These are phyloP conservation scores for Erythrolamprus reginae DNA, from an alignment of 2,113 vertebrate genomes.

Conservation along the genomic window DNA sequence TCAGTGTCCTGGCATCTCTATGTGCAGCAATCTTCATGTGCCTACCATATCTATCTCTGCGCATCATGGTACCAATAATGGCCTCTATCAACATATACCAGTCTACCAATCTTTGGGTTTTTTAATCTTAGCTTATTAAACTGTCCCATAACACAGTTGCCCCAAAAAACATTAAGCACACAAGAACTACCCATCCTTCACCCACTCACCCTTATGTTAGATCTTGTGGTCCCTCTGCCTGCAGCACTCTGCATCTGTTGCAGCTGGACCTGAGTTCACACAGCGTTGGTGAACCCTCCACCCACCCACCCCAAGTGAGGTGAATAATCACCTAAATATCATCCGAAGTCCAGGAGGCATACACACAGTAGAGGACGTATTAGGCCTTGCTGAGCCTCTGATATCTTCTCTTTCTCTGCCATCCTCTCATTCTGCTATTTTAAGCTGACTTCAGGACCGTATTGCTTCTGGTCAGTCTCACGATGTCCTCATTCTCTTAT, in stretches of 20 bases:
- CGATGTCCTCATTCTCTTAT: not conserved
- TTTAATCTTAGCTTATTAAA: not conserved
- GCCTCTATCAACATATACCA: not conserved
- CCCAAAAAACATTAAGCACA: not conserved
- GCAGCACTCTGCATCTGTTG: not conserved
- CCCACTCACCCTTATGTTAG: not conserved
- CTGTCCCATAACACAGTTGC: not conserved
- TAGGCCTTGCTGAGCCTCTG: not conserved
- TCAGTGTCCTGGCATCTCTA: not conserved
- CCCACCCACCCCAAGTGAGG: not conserved
- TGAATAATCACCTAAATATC: not conserved
- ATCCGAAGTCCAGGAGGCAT: not conserved
- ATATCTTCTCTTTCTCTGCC: not conserved
- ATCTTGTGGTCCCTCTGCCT: not conserved
- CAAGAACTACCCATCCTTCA: not conserved
- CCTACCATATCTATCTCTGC: no score
- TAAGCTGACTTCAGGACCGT: not conserved
- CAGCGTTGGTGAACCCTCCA: not conserved
- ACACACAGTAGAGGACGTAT: not conserved
- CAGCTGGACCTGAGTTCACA: not conserved
- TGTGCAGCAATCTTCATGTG: no score
- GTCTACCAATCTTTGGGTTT: not conserved
- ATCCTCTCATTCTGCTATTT: not conserved
- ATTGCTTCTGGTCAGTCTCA: not conserved
- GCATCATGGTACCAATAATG: no score